Evolutionary conservation across 2,797 vertebrate genomes (phyloP).

Genomic region (Rhinoraja longicauda): DNA sequence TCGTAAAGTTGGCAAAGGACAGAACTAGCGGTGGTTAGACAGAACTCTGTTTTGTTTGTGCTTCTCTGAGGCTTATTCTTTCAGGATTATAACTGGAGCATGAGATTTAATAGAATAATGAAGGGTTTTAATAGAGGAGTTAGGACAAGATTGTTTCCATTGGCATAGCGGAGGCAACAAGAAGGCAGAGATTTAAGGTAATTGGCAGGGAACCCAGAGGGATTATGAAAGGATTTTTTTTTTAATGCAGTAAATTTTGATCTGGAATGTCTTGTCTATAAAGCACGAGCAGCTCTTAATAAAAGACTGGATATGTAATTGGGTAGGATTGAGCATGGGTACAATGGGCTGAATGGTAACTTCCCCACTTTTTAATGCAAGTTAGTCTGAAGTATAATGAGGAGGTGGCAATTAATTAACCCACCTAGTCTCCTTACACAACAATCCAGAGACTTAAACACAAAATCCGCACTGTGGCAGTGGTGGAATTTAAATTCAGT

Average conservation of each 20-base stretch:
- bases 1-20: neutral
- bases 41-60: neutral
- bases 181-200: neutral
- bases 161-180: neutral
- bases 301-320: neutral
- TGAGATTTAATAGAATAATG: neutral
- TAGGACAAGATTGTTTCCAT: neutral
- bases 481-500: too few species aligned
- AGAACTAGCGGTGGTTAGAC: neutral
- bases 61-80: neutral
- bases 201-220: neutral
- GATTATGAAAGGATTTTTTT: neutral
- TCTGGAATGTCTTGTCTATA: too few species aligned
- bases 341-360: neutral
- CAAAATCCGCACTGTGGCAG: too few species aligned
- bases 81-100: constrained; percentile 5
- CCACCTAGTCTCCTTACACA: too few species aligned
- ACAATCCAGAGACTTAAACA: too few species aligned
- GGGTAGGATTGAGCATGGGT: neutral
- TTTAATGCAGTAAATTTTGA: neutral
- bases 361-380: neutral
- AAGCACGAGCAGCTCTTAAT: neutral
- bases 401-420: too few species aligned
- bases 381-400: neutral
- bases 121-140: neutral